Evolutionary conservation across 2,888 invertebrate species (phyloP).

Genomic region (Tinea pellionella): DNA sequence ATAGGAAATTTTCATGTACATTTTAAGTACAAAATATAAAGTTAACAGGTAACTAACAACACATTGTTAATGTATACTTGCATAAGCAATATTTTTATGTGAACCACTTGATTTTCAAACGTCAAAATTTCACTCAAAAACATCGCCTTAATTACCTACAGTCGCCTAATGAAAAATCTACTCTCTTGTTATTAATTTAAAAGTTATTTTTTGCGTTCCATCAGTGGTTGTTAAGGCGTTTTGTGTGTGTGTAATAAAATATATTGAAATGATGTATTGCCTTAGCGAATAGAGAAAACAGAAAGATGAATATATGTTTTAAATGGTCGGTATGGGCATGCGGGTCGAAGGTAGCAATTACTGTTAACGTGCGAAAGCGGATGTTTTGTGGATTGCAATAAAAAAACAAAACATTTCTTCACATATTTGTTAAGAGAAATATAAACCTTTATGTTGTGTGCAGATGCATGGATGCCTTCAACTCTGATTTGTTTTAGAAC

Average conservation of each 20-base stretch:
- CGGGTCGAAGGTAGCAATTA: conserved; percentile 12
- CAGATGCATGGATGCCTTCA: too few species aligned
- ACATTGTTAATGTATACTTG: neutral
- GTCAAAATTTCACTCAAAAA: neutral
- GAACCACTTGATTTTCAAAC: conserved; percentile 16
- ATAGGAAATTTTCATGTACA: too few species aligned
- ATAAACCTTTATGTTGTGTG: neutral
- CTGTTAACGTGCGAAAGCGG: conserved; percentile 10
- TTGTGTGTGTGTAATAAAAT: neutral
- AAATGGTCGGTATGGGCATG: conserved; percentile 6
- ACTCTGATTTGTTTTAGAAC: too few species aligned
- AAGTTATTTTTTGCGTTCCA: neutral
- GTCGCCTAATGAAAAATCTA: neutral
- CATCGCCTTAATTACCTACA: neutral
- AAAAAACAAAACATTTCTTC: neutral
- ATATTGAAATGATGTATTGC: conserved; percentile 24
- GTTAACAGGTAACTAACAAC: conserved; percentile 2
- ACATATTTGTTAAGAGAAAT: neutral
- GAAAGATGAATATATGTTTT: conserved; percentile 20
- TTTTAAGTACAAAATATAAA: neutral
- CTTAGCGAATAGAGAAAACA: conserved; percentile 20
- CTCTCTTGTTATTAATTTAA: neutral
- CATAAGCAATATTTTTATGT: conserved; percentile 15
- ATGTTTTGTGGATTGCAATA: neutral
- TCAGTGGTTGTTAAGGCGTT: neutral